These are phyloP conservation scores for Turritopsis rubra DNA, from an alignment of 30 jellyfish, hydroid and myxozoan species.

Conservation along the genomic window DNA sequence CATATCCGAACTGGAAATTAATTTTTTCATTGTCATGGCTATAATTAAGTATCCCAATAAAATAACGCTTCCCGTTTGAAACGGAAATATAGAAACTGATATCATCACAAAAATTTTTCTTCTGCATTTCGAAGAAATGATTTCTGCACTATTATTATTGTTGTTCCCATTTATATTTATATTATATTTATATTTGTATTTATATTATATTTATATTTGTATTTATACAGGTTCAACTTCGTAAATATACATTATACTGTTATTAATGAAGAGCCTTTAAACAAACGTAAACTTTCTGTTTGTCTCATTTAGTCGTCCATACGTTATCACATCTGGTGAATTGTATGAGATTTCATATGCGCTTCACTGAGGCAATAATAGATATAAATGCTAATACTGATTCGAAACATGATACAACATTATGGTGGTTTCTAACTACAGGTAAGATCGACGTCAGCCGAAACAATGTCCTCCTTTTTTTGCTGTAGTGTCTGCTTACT, in stretches of 20 bases:
- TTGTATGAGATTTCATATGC: constrained; percentile 42
- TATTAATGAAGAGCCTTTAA: too few species aligned
- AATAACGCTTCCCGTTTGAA: too few species aligned
- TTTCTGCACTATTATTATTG: too few species aligned
- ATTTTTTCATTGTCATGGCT: background rate
- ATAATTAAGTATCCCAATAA: background rate
- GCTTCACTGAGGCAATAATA: constrained; percentile 29
- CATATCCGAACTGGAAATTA: background rate
- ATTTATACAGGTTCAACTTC: too few species aligned
- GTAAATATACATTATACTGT: too few species aligned
- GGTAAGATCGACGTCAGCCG: background rate
- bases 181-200: too few species aligned
- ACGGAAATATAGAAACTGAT: background rate
- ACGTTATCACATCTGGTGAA: constrained; percentile 66
- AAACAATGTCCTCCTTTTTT: too few species aligned
- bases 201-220: too few species aligned
- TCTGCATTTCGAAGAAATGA: too few species aligned
- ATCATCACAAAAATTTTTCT: background rate
- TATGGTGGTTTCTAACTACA: constrained; percentile 21
- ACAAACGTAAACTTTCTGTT: background rate
- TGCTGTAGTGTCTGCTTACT: too few species aligned
- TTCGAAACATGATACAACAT: constrained; percentile 26
- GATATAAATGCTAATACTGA: constrained; percentile 21
- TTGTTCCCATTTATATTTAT: too few species aligned
- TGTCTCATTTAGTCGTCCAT: constrained; percentile 45